phyloP scores from a whole-genome alignment of 2,113 vertebrate genomes.

The Poecile atricapillus region DNA sequence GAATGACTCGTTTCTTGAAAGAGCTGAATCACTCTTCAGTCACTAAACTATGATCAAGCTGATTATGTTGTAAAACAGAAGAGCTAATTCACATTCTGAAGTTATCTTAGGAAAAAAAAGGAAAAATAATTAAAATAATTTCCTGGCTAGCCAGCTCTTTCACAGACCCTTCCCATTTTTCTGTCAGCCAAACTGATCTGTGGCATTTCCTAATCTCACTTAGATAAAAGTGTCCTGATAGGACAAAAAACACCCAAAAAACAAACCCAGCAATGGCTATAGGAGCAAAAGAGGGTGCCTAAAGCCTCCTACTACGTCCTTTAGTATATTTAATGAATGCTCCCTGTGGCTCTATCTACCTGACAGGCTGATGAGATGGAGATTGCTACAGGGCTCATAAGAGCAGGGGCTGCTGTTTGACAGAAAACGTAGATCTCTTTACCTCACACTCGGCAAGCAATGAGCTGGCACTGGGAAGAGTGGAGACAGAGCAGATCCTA shows the following conservation, averaged over 20 bases:
- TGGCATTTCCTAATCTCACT: background rate
- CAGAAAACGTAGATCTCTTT: background rate
- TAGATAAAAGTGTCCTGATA: background rate
- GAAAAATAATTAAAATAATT: background rate
- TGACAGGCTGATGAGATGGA: background rate
- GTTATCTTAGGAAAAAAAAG: background rate
- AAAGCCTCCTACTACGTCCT: background rate
- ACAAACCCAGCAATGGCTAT: background rate
- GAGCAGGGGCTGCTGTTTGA: background rate
- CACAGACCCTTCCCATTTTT: background rate
- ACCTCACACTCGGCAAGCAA: background rate
- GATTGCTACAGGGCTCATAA: background rate
- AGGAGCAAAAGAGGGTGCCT: background rate
- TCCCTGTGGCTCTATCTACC: background rate
- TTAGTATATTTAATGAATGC: background rate
- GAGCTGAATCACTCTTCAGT: background rate
- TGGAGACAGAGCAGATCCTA: background rate
- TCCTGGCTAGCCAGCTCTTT: background rate
- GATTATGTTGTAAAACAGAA: background rate
- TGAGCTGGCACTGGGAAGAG: background rate
- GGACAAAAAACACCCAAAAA: background rate
- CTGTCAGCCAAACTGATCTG: background rate
- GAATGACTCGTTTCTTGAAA: background rate
- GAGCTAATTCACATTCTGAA: background rate
- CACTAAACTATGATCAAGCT: background rate